Evolutionary conservation across 2,888 invertebrate genomes (phyloP), one percentile per base, ranked within the genome.

Genomic region (Amphipoea lucens): DNA sequence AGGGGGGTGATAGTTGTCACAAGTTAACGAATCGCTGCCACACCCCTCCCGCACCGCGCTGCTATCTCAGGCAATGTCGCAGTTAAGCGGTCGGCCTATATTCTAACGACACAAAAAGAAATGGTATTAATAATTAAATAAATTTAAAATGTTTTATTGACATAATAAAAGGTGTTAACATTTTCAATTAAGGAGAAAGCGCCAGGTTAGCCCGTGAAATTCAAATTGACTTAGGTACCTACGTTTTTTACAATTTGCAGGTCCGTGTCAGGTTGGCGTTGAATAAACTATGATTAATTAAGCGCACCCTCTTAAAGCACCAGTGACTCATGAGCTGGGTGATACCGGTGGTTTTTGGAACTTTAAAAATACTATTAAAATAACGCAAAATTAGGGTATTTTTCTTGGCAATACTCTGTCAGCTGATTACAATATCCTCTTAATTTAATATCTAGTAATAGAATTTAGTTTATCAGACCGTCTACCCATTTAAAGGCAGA

Each of bases 391-490:
- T n/a, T 9, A 11, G 4, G 4, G 11, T 60, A n/a, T 60, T 51
- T 62, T 20, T 62, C 17, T 57, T 4, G 45, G 2, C 29, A 54
- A 36, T 36, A 23, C 9, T 69, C 17, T 60, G 36, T 17, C 23
- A 66, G 9, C 20, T n/a, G 17, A 11, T 78, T 29, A 0, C 1
- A 60, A 48, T 11, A 17, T 6, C 40, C 11, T 36, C 4, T 36
- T 36, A 6, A 66, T 57, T 20, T n/a, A 45, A 66, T 0, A 29
- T 67, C 57, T n/a, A 57, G 65, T 4, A 51, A 65, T 71, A 72
- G 7, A 73, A 70, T 82, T 67, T 74, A 78, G 83, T 86, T 67
- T 71, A 72, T 72, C 74, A 66, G 60, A 71, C 54, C 71, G 73
- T 72, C 36, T 45, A 60, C 40, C 74, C 63, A 40, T 74, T 83